A percentile compares a stretch with the other conserved stretches of the same genome.
Conservation (phyloP, 1,140 invertebrate genomes). For the Ruditapes philippinarum region DNA sequence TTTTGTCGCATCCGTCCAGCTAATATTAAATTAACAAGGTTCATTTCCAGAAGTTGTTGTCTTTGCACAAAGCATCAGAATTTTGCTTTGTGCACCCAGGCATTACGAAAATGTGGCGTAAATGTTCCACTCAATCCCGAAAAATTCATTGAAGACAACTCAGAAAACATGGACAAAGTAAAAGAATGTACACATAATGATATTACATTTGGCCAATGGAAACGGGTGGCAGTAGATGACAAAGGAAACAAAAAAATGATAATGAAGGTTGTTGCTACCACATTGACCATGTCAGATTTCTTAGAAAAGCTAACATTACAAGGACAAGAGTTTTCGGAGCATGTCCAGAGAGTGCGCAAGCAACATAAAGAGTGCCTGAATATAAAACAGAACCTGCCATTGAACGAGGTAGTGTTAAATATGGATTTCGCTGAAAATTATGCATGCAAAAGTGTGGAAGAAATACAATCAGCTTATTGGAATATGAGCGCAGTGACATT, state of each 20-base stretch:
- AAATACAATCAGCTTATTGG: slow-evolving; percentile 73
- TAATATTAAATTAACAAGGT: slow-evolving; percentile 45
- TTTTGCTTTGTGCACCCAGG: slow-evolving; percentile 44
- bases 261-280: no score
- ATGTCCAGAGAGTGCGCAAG: slow-evolving; percentile 14
- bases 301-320: no score
- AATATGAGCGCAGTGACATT: slow-evolving; percentile 58
- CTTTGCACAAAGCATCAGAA: slow-evolving; percentile 73
- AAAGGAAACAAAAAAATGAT: no score
- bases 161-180: no score
- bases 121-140: slow-evolving; percentile 55
- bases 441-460: slow-evolving; percentile 56
- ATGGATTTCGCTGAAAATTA: slow-evolving; percentile 76
- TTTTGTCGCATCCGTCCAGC: slow-evolving; percentile 65
- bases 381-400: slow-evolving; percentile 64
- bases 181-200: no score
- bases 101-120: slow-evolving; percentile 46
- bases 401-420: slow-evolving; percentile 63
- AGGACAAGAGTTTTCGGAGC: no score
- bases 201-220: no score
- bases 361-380: slow-evolving; percentile 63
- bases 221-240: no score
- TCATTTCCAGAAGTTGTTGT: slow-evolving; percentile 59
- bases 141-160: neutral
- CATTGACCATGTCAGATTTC: no score